Conservation (phyloP, 1,140 invertebrate genomes). For the Drosophila sechellia region DNA sequence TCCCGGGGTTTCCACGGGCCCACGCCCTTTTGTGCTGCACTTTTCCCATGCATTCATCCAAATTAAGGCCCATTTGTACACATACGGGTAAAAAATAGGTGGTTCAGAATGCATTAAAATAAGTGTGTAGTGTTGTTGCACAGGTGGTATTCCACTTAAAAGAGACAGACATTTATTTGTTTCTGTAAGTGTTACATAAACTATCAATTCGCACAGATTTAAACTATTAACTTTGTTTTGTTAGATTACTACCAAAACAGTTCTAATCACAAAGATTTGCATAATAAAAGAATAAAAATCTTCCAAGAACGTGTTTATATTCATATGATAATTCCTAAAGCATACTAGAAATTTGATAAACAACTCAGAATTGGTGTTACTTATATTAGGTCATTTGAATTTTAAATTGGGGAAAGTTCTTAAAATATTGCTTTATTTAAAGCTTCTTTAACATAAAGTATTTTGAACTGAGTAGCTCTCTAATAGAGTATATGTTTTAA, state of each 20-base stretch:
- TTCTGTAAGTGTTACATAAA: too few relatives aligned
- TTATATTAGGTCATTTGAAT: background rate
- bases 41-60: slow-evolving; percentile 30
- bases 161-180: too few relatives aligned
- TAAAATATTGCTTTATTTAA: background rate
- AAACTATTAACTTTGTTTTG: too few relatives aligned
- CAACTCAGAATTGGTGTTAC: background rate
- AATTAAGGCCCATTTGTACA: slow-evolving; percentile 12
- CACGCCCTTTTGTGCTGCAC: slow-evolving; percentile 66
- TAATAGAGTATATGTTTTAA: background rate
- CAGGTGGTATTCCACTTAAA: too few relatives aligned
- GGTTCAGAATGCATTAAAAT: background rate
- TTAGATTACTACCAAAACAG: too few relatives aligned
- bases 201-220: too few relatives aligned
- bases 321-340: too few relatives aligned
- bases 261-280: too few relatives aligned
- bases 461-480: slow-evolving; percentile 4
- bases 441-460: background rate
- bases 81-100: background rate
- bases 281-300: too few relatives aligned
- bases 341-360: background rate
- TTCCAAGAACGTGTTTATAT: too few relatives aligned
- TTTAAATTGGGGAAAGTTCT: background rate
- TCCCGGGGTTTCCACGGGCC: slow-evolving; percentile 24
- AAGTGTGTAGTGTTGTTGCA: too few relatives aligned